Evolutionary conservation across 2,888 invertebrate species (phyloP), one percentile per base, ranked within the genome.

Genomic region (Caenorhabditis doughertyi): DNA sequence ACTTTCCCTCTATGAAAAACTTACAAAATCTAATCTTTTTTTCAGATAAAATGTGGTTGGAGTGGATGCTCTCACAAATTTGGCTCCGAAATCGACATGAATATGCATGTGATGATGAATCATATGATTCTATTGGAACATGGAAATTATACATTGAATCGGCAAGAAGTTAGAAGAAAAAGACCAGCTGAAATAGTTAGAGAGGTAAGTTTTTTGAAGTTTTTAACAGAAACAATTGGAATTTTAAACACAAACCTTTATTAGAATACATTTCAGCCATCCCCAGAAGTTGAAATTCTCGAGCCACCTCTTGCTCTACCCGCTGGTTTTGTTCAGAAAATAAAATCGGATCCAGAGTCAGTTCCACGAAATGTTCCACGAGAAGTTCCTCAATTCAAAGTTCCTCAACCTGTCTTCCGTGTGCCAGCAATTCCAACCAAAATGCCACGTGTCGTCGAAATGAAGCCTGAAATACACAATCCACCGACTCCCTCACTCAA

Each of bases 91-190:
- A 35, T 65, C 67, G 74, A 76, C 9, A 76, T 76, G 74, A 76
- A 76, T 29, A 67, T 76, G 74, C 74, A 76, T 27, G 67, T 67
- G 0, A 18, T 76, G 49, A 67, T 76, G 74, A 76, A 76, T 58
- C 74, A 76, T n/a, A 67, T 58, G 58, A 16, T 47, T 18, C 8
- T 76, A 3, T 29, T 76, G 27, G 58, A 76, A 5, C 49, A 67
- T 23, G 74, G 65, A 13, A 56, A 49, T 25, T 58, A 58, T 16
- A n/a, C 49, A 11, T 9, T 76, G 18, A 67, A 58, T 49, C 47
- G 49, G 18, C 16, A 25, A n/a, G 25, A 49, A 11, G 21, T 9
- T 2, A 67, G 39, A 9, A 44, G 65, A n/a, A 58, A 58, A 58
- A 56, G 74, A 27, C 3, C 35, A 32, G 8, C 13, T 18, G 49